These are phyloP conservation scores for Drosophila kikkawai DNA, from an alignment of 1,140 invertebrate genomes.

Conservation along the genomic window DNA sequence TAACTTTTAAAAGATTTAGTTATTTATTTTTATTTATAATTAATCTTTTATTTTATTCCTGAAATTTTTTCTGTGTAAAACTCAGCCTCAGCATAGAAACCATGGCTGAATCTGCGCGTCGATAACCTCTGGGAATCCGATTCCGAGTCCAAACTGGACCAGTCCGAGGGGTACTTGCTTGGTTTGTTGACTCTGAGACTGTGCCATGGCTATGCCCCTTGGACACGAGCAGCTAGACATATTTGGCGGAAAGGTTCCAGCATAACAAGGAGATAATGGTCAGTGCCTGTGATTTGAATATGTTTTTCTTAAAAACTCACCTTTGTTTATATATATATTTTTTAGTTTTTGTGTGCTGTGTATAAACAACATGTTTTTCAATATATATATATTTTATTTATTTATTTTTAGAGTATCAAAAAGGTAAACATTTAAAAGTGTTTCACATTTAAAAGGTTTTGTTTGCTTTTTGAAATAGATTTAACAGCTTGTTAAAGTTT, in stretches of 20 bases:
- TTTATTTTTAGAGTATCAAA: neutral
- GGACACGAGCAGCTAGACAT: conserved; percentile 17
- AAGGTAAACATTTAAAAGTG: neutral
- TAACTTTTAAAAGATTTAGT: too few relatives aligned
- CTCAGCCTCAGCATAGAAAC: neutral
- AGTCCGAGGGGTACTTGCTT: conserved; percentile 17
- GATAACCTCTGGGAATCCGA: conserved; percentile 32
- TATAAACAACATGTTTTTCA: neutral
- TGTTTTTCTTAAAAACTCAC: conserved; percentile 7
- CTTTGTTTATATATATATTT: neutral
- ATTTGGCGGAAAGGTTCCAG: conserved; percentile 3
- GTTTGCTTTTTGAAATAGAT: neutral
- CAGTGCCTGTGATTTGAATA: neutral
- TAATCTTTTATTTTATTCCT: neutral
- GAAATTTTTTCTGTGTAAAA: neutral
- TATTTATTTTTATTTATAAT: too few relatives aligned
- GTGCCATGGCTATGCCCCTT: conserved; percentile 5
- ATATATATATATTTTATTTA: neutral
- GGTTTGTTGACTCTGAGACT: conserved; percentile 29
- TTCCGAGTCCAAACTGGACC: conserved; percentile 7
- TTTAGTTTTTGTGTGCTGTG: neutral
- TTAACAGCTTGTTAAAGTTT: neutral
- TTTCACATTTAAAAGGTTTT: neutral
- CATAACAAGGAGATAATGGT: conserved; percentile 4
- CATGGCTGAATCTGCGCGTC: neutral